A percentile compares a stretch with the other conserved stretches of the same genome.
These are phyloP conservation scores for Arnoldichthys spilopterus DNA, from an alignment of 2,797 vertebrate genomes.

Conservation along the genomic window DNA sequence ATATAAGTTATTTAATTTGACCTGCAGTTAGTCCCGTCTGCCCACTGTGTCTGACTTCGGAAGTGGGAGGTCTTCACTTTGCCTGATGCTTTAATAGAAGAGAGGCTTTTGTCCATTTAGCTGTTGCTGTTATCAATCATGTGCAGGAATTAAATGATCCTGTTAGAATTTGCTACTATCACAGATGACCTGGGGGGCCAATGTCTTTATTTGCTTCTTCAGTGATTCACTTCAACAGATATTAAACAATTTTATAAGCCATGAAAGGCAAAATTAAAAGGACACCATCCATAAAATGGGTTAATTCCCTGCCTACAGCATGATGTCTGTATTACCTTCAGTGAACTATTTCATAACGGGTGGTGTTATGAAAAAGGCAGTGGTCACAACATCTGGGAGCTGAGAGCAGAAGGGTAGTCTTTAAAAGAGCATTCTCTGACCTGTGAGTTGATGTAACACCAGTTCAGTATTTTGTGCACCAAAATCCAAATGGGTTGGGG, in stretches of 20 bases:
- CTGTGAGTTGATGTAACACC: constrained; percentile 10
- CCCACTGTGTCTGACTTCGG: constrained; percentile 89
- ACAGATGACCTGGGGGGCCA: constrained; percentile 93
- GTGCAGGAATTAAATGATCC: constrained; percentile 97
- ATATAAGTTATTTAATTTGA: constrained; percentile 98
- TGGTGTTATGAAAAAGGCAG: constrained; percentile 15
- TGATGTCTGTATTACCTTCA: constrained; percentile 85
- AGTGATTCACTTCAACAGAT: constrained; percentile 93
- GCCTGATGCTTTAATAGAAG: constrained; percentile 97
- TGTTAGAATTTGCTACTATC: constrained; percentile 95
- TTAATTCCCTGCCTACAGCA: constrained; percentile 87
- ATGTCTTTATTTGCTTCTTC: constrained; percentile 92
- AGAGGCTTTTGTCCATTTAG: constrained; percentile 94
- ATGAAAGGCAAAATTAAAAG: constrained; percentile 94
- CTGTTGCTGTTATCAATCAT: constrained; percentile 92
- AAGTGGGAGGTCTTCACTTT: constrained; percentile 98
- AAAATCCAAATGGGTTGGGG: constrained; percentile 20
- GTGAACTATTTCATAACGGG: constrained; percentile 70
- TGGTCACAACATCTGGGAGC: constrained; percentile 13
- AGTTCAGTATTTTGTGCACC: constrained; percentile 6
- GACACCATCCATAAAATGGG: constrained; percentile 89
- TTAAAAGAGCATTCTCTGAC: constrained; percentile 31
- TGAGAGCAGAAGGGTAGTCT: not conserved
- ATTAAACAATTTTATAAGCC: constrained; percentile 96
- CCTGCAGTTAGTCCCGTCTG: constrained; percentile 90